Base-by-base conservation (phyloP, 1,140 invertebrate species). In the Zaprionus davidi region DNA sequence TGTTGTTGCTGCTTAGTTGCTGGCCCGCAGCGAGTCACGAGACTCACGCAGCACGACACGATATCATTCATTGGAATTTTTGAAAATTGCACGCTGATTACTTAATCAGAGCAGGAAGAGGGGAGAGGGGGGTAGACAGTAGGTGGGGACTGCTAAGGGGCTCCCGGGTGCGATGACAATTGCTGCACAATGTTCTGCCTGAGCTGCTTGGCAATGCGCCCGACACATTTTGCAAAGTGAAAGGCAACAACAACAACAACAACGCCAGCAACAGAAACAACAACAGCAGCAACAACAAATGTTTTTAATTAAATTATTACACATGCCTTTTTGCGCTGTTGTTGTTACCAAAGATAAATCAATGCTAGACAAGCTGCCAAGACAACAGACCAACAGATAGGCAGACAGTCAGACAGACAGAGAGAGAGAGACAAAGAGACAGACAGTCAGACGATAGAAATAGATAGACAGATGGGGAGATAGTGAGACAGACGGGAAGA, bases 291-390 rank as follows among this genome's bases (percentile, higher is more conserved):
- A 56, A 17, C 53, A 56, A 36, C 26, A 56, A 56, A 56, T 56
- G 22, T 80, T 80, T 88, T 88, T 76, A 90, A 88, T 90, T 76
- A 79, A 84, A 81, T 84, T 81, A 84, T 90, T 90, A 75, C 81
- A 81, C 74, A 73, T 78, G 76, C 64, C 63, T 65, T 75, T 83
- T 69, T 31, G 49, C 20, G 22, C 38, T 38, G 57, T 38, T 64
- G 22, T 38, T 56, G 31, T 55, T 31, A 66, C 20, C 51, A 73
- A 55, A 81, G 78, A 88, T 90, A 90, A 90, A 90, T 88, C 84
- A 88, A 88, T 88, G 68, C 69, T 67, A 46, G 34, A 22, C 53
- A 51, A 22, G 36, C 51, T 67, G 62, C 62, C 68, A 66, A 38
- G 41, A 44, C 24, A 36, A 36, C 46, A 51, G 24, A 67, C 24